These are phyloP conservation scores for Nannoperca obscura DNA, from an alignment of 2,797 vertebrate species.

Conservation along the genomic window DNA sequence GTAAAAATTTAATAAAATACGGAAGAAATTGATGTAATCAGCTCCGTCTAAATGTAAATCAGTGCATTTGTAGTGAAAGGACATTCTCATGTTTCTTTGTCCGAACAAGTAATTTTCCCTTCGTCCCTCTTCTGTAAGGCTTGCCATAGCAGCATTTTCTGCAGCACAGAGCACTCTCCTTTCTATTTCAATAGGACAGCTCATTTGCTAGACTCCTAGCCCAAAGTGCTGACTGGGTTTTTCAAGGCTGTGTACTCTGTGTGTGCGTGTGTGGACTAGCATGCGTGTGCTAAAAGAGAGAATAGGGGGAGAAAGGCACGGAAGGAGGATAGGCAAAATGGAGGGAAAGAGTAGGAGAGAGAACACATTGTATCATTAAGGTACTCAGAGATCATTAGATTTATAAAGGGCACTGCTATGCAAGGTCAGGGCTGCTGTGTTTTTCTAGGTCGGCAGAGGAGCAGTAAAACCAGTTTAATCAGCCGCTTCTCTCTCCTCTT, in stretches of 20 bases:
- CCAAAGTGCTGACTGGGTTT: conserved; percentile 88
- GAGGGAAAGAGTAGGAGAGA: conserved; percentile 68
- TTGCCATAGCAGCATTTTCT: conserved; percentile 87
- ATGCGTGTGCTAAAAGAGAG: conserved; percentile 65
- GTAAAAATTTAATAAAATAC: conserved; percentile 49
- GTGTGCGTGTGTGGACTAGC: conserved; percentile 56
- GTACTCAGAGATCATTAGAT: conserved; percentile 87
- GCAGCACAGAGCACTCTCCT: conserved; percentile 83
- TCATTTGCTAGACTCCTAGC: conserved; percentile 88
- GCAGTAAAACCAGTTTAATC: conserved; percentile 81
- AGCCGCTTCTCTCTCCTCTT: conserved; percentile 67
- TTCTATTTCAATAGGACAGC: conserved; percentile 91
- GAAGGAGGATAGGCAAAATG: conserved; percentile 71
- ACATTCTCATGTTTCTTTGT: conserved; percentile 88
- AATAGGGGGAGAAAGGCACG: conserved; percentile 51
- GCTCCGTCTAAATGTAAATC: conserved; percentile 83
- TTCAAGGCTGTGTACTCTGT: conserved; percentile 81
- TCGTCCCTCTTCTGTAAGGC: conserved; percentile 76
- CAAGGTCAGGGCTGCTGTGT: conserved; percentile 85
- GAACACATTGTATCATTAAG: conserved; percentile 84
- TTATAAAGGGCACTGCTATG: conserved; percentile 80
- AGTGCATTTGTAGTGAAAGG: conserved; percentile 86
- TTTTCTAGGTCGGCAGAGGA: conserved; percentile 78
- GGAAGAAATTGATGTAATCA: conserved; percentile 81
- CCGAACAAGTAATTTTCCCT: conserved; percentile 85